Percentiles rank a stretch among this genome's conserved stretches.
These are phyloP conservation scores for Regulus satrapa DNA, from an alignment of 2,113 vertebrate genomes.

Conservation along the genomic window DNA sequence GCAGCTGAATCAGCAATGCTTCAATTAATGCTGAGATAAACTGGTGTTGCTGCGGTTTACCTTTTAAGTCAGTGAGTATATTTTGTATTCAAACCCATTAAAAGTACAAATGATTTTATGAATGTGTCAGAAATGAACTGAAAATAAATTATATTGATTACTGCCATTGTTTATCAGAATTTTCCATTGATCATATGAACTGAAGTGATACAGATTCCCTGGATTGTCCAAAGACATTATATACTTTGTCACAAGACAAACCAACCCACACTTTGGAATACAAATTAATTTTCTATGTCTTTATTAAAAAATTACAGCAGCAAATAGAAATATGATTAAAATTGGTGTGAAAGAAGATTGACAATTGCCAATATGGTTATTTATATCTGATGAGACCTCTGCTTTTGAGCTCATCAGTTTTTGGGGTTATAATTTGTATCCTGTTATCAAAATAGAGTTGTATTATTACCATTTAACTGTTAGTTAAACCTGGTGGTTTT, in stretches of 20 bases:
- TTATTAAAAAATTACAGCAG: background rate
- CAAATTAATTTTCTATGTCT: background rate
- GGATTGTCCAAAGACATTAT: background rate
- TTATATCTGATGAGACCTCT: background rate
- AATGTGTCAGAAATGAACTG: background rate
- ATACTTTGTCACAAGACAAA: background rate
- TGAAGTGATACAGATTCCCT: background rate
- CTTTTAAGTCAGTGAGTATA: background rate
- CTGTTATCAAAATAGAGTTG: background rate
- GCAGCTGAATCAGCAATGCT: background rate
- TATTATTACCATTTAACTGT: background rate
- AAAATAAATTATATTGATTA: background rate
- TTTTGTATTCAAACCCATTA: background rate
- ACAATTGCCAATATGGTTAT: background rate
- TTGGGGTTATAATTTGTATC: background rate
- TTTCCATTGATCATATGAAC: background rate
- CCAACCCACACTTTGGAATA: fast-evolving
- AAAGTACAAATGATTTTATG: background rate
- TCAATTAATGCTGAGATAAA: background rate
- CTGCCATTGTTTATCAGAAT: background rate
- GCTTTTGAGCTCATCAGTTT: background rate
- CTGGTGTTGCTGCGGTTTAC: background rate
- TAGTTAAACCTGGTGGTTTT: background rate
- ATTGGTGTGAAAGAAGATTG: background rate
- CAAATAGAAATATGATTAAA: background rate